Evolutionary conservation across 2,888 invertebrate species (phyloP).

Genomic region (Drosophila phalerata): DNA sequence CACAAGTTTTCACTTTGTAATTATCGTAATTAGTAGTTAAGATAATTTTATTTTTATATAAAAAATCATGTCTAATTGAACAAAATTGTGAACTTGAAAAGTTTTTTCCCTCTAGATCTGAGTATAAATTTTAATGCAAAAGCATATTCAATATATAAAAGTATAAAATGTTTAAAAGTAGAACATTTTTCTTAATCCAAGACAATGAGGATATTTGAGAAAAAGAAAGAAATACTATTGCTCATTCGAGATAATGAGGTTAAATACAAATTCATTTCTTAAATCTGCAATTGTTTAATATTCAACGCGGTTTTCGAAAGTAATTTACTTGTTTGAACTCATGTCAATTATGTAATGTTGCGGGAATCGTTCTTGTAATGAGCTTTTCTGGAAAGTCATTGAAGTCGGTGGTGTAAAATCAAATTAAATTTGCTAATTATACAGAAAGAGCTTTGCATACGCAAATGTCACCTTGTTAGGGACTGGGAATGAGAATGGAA

Average conservation of each 20-base stretch:
- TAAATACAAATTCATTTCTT: neutral
- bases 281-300: neutral
- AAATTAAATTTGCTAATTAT: slow-evolving; percentile 62
- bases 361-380: slow-evolving; percentile 12
- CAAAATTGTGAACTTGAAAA: too few relatives aligned
- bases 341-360: slow-evolving; percentile 21
- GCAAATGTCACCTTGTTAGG: slow-evolving; percentile 19
- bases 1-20: too few relatives aligned
- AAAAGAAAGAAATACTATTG: neutral
- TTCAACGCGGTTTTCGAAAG: slow-evolving; percentile 2
- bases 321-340: slow-evolving; percentile 21
- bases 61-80: too few relatives aligned
- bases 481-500: neutral
- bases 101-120: too few relatives aligned
- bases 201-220: neutral
- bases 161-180: too few relatives aligned
- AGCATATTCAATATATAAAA: too few relatives aligned
- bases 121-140: too few relatives aligned
- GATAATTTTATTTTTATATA: too few relatives aligned
- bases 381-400: slow-evolving; percentile 29
- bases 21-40: too few relatives aligned
- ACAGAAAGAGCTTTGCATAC: slow-evolving; percentile 6
- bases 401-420: slow-evolving; percentile 17
- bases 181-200: neutral
- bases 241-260: neutral